Evolutionary conservation across 2,888 invertebrate species (phyloP), one percentile per base, ranked within the genome.

Genomic region (Sthenelais limicola): DNA sequence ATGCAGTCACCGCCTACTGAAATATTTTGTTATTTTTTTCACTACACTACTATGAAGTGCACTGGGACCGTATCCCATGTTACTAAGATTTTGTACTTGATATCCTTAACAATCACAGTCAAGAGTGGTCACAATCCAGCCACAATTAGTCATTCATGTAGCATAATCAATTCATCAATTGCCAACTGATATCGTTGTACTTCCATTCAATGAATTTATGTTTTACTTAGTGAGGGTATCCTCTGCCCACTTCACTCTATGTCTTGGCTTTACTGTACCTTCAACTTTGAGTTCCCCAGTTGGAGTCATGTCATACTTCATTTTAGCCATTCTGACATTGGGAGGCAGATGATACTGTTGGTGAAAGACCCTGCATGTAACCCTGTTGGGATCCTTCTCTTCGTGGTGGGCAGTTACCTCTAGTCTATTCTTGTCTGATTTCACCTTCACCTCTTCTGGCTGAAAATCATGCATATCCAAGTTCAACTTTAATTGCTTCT

Each of bases 351-450:
- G 52, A 43, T 68, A 68, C 51, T 68, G 68, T 49, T 68, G 68
- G 15, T 68, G 48, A 24, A 68, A 68, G n/a, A 68, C 68, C 9
- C 68, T 30, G 35, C 68, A 68, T 26, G 68, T 48, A 18, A 68
- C 43, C 33, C 68, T 51, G 52, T 68, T 68, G 26, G 68, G 68
- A 32, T 68, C 68, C 21, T 68, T 68, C 33, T 68, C 68, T 35
- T 68, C 68, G 21, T 68, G 68, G 18, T 49, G 51, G n/a, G 68
- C 68, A 21, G 33, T 49, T 7, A 68, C 68, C 30, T 68, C 68
- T 3, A 68, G 51, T 51, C 35, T 48, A 26, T 68, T 68, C 24
- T 51, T 49, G 18, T 68, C 68, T n/a, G 47, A 30, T 18, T 49
- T 48, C 33, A 68, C 68, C 24, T 68, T 48, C n/a, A 68, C 52